Evolutionary conservation across 1,140 invertebrate species (phyloP), one percentile per base, ranked within the genome.

Genomic region (Eurosta solidaginis): DNA sequence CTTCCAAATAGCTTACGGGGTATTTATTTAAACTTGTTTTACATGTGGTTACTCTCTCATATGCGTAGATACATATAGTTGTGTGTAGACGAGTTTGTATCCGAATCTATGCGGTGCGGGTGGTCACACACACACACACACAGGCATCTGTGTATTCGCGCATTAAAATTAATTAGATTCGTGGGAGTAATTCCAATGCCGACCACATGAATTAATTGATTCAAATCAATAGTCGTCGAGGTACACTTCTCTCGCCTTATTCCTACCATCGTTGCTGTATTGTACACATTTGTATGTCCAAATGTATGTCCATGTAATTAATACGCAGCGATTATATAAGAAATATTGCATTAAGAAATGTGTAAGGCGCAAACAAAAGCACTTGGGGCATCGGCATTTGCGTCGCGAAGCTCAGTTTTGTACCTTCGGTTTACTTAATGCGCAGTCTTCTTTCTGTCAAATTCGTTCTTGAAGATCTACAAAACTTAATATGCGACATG

Each of bases 111-210:
- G 74, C n/a, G 45, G 45, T 78, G 25, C 59, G 52, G 75, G 74
- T 73, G 68, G 25, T 63, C n/a, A n/a, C n/a, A n/a, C n/a, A n/a
- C n/a, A n/a, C n/a, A n/a, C 59, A 7, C 25, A 47, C 54, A 42
- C 25, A 33, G 76, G 63, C 49, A 20, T 63, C 20, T 79, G 74
- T 76, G 78, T 76, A 78, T 50, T 74, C 81, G 85, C 83, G 85
- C 85, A 87, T 86, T 87, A 87, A 87, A 87, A 87, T 87, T 87
- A 87, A 87, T 87, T 87, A 87, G 85, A 87, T 87, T 85, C 85
- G 83, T 85, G 84, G 85, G 83, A 85, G 83, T 84, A 84, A 87
- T 87, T 84, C 84, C 82, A 85, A 82, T 83, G 82, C 82, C 83
- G 83, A 86, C 85, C 85, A 82, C 85, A 87, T 83, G 84, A 87